Percentiles rank a stretch among this genome's conserved stretches.
phyloP scores from a whole-genome alignment of 2,888 invertebrate species.

The Chironomus riparius region DNA sequence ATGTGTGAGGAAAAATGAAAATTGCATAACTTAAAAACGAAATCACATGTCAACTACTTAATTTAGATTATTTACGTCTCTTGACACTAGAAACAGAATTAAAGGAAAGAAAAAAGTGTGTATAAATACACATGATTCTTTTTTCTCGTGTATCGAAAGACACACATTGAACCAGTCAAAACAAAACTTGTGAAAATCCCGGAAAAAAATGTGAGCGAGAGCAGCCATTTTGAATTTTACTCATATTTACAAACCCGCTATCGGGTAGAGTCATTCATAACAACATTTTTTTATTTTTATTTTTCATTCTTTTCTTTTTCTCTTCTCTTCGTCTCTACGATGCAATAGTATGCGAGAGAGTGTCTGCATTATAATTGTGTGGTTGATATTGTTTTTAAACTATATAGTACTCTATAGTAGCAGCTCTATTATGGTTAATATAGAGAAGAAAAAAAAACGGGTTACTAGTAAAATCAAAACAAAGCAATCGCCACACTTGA shows the following conservation, averaged over 20 bases:
- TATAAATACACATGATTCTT: background rate
- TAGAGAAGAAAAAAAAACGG: background rate
- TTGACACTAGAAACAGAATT: background rate
- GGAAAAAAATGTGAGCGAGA: background rate
- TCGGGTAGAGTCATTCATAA: slow-evolving; percentile 20
- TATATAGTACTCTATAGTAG: background rate
- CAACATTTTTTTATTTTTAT: slow-evolving; percentile 5
- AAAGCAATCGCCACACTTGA: slow-evolving; percentile 7
- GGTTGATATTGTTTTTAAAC: background rate
- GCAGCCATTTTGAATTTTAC: slow-evolving; percentile 25
- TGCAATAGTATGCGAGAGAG: slow-evolving; percentile 1
- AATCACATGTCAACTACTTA: slow-evolving; percentile 10
- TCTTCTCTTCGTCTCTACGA: background rate
- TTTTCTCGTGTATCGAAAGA: background rate
- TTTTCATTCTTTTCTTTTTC: background rate
- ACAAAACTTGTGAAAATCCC: slow-evolving; percentile 5
- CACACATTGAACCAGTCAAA: background rate
- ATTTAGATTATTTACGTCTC: background rate
- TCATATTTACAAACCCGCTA: slow-evolving; percentile 21
- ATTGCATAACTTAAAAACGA: slow-evolving; percentile 17
- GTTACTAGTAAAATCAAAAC: slow-evolving; percentile 13
- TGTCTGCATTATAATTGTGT: slow-evolving; percentile 10
- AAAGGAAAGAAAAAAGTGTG: background rate
- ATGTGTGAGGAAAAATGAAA: background rate
- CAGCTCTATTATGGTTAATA: background rate